phyloP scores from a whole-genome alignment of 2,888 invertebrate genomes.

The Microplitis manilae region DNA sequence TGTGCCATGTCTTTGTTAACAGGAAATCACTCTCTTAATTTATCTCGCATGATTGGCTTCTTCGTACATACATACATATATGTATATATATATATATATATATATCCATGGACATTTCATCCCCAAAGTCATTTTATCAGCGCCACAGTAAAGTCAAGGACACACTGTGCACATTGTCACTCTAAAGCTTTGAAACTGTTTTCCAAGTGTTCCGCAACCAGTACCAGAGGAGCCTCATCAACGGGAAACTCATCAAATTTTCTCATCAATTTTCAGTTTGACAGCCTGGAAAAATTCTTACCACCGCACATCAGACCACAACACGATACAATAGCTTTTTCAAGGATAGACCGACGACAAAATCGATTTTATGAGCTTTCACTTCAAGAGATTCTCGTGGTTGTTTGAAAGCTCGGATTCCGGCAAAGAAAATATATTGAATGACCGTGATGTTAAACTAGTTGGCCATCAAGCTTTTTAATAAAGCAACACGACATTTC shows the following conservation, averaged over 20 bases:
- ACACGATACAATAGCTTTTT: slow-evolving; percentile 5
- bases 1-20: not conserved
- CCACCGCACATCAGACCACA: not conserved
- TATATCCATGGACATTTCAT: not conserved
- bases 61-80: not conserved
- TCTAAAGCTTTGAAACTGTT: not conserved
- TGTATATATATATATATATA: not conserved
- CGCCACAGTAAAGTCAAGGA: not conserved
- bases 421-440: not conserved
- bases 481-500: not conserved
- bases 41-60: not conserved
- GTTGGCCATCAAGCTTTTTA: not conserved
- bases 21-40: not conserved
- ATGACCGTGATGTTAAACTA: not conserved
- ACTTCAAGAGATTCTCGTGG: not conserved
- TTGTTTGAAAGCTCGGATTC: not conserved
- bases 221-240: not conserved
- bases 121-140: not conserved
- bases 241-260: slow-evolving; percentile 10
- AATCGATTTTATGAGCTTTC: not conserved
- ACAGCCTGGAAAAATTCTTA: slow-evolving; percentile 8
- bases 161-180: not conserved
- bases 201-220: not conserved
- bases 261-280: not conserved
- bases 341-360: slow-evolving; percentile 11